Conservation (phyloP, 2,888 invertebrate genomes). For the Argynnis bischoffii region DNA sequence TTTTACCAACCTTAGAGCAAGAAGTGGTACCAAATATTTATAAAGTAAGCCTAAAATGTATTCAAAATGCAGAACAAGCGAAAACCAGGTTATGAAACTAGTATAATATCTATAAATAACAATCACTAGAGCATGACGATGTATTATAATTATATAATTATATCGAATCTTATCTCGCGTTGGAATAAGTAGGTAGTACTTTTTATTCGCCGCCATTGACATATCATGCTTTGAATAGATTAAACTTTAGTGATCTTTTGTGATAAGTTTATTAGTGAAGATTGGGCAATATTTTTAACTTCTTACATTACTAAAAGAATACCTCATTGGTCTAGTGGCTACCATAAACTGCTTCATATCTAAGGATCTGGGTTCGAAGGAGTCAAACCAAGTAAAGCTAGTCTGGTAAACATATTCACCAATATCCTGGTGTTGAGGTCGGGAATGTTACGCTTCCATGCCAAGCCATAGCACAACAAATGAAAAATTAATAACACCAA, state of each 20-base stretch:
- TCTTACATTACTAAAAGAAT: background rate
- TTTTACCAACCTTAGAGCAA: no score
- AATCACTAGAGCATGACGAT: constrained; percentile 42
- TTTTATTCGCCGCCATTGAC: constrained; percentile 39
- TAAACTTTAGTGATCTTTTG: background rate
- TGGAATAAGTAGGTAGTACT: constrained; percentile 44
- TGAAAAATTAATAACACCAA: no score
- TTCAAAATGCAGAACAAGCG: no score
- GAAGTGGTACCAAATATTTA: no score
- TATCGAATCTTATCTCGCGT: constrained; percentile 41
- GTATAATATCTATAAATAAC: constrained; percentile 36
- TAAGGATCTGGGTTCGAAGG: no score
- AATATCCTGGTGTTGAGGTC: no score
- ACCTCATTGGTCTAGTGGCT: no score
- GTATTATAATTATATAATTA: constrained; percentile 42
- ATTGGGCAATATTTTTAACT: background rate
- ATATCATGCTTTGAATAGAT: constrained; percentile 25
- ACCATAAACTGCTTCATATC: no score
- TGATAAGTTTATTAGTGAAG: constrained; percentile 4
- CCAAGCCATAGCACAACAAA: no score
- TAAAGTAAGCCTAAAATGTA: background rate
- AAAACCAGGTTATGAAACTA: background rate
- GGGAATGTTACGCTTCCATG: no score
- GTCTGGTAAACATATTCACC: no score
- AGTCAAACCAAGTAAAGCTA: no score